These are phyloP conservation scores for Ceratosolen fusciceps DNA, from an alignment of 1,140 invertebrate species.

Conservation along the genomic window DNA sequence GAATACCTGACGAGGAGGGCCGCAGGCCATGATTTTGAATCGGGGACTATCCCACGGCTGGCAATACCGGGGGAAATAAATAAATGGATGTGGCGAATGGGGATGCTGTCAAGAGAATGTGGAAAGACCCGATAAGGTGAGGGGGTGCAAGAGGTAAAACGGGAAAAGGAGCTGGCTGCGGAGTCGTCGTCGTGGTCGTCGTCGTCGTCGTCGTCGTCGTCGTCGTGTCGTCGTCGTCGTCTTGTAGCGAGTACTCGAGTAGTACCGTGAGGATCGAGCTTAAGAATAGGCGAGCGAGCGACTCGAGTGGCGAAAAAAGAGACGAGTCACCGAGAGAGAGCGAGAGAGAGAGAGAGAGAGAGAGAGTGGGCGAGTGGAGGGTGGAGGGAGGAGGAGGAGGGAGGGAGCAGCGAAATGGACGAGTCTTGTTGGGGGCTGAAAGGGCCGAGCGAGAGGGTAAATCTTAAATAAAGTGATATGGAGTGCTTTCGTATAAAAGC, in stretches of 20 bases:
- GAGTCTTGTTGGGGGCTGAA: conserved; percentile 72
- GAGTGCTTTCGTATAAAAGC: conserved; percentile 73
- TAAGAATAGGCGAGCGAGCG: conserved; percentile 14
- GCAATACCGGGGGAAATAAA: no score
- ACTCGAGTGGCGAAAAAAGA: conserved; percentile 25
- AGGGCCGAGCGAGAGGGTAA: conserved; percentile 71
- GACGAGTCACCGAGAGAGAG: conserved; percentile 23
- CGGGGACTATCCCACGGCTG: no score
- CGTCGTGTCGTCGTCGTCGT: no score
- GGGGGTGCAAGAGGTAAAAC: no score
- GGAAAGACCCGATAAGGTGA: no score
- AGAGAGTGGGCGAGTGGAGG: conserved; percentile 46
- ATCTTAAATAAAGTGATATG: conserved; percentile 74
- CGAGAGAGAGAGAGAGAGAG: conserved; percentile 31
- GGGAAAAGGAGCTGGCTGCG: no score
- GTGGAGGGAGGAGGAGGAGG: conserved; percentile 52
- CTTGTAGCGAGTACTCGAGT: conserved; percentile 46
- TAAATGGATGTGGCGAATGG: no score
- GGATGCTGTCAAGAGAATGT: no score
- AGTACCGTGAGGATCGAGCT: conserved; percentile 38
- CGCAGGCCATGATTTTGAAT: no score
- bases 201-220: no score
- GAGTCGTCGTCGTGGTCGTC: no score
- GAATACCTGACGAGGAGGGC: no score
- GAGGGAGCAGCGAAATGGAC: conserved; percentile 69